phyloP scores from a whole-genome alignment of 2,797 vertebrate genomes.

The Anolis apletophallus region DNA sequence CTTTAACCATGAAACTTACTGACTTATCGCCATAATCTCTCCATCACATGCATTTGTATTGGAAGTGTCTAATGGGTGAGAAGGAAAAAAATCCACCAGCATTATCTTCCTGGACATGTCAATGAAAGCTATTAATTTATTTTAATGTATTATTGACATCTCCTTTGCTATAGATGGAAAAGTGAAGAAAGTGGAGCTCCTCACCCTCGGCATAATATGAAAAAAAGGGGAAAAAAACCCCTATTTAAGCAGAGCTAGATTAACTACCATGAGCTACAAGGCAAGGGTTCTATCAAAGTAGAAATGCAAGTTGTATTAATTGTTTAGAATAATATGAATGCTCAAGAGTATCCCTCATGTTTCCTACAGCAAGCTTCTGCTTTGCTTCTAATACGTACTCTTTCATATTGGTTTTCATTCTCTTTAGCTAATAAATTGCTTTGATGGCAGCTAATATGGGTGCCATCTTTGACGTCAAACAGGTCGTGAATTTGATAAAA shows the following conservation, averaged over 20 bases:
- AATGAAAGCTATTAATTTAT: constrained; percentile 34
- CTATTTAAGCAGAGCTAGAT: neutral
- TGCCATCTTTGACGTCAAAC: neutral
- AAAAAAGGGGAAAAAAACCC: neutral
- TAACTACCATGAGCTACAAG: neutral
- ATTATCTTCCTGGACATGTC: constrained; percentile 51
- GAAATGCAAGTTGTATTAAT: neutral
- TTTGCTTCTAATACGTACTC: neutral
- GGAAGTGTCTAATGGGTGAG: constrained; percentile 40
- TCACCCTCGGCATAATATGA: neutral
- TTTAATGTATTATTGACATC: constrained; percentile 29
- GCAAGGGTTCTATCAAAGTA: neutral
- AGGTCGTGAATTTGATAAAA: neutral
- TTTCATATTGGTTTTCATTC: neutral
- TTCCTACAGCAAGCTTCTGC: neutral
- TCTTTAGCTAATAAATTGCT: neutral
- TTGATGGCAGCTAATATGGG: neutral
- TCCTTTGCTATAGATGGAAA: constrained; percentile 39
- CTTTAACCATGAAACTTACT: constrained; percentile 29
- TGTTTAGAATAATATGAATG: neutral
- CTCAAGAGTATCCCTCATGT: neutral
- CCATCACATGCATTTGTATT: constrained; percentile 46
- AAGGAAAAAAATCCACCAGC: constrained; percentile 28
- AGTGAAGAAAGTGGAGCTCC: neutral
- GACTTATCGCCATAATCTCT: constrained; percentile 27